These are phyloP conservation scores for Montifringilla adamsi DNA, from an alignment of 2,113 vertebrate genomes.

Conservation along the genomic window DNA sequence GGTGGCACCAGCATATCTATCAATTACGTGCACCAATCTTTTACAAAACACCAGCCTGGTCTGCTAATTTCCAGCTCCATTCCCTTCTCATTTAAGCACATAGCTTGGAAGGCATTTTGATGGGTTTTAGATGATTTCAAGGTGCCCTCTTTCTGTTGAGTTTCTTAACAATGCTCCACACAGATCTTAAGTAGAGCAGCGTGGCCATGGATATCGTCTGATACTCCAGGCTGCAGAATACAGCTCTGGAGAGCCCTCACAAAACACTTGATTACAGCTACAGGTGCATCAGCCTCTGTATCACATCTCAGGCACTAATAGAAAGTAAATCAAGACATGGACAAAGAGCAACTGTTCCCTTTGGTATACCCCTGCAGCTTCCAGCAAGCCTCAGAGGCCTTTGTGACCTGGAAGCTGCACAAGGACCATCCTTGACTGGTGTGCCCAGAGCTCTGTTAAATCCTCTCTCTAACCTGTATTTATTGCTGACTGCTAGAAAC, in stretches of 20 bases:
- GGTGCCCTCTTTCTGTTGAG: neutral
- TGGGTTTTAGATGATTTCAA: neutral
- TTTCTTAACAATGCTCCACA: neutral
- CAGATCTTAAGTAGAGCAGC: neutral
- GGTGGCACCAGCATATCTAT: accelerated
- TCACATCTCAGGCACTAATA: neutral
- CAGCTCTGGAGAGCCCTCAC: neutral
- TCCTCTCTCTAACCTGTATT: neutral
- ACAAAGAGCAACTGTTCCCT: neutral
- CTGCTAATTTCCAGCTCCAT: neutral
- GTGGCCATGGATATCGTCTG: neutral
- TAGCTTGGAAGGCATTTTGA: accelerated
- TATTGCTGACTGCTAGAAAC: neutral
- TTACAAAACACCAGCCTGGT: neutral
- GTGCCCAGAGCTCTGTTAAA: neutral
- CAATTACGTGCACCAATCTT: neutral
- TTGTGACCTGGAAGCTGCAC: neutral
- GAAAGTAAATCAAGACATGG: neutral
- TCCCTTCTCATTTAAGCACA: neutral
- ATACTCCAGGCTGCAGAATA: neutral
- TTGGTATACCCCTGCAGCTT: neutral
- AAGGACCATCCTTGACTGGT: neutral
- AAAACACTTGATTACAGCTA: neutral
- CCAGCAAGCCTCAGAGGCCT: neutral
- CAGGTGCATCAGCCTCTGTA: neutral